Percentiles rank a stretch among this genome's conserved stretches.
These are phyloP conservation scores for Gryon sp. DNA, from an alignment of 1,140 invertebrate species.

Conservation along the genomic window DNA sequence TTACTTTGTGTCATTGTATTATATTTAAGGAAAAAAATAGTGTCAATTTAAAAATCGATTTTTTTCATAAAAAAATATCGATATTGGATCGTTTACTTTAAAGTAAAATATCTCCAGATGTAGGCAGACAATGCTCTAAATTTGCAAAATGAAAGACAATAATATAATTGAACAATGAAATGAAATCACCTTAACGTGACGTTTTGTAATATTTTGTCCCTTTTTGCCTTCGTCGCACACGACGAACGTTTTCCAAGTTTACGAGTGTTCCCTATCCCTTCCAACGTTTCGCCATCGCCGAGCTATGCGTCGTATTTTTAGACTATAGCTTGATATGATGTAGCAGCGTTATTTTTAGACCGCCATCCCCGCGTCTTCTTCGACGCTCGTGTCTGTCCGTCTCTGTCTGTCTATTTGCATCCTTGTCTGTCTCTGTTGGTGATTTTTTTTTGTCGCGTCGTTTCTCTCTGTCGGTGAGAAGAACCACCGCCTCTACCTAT, in stretches of 20 bases:
- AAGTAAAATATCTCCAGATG: too few relatives aligned
- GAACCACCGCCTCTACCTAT: slow-evolving; percentile 29
- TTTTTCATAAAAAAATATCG: too few relatives aligned
- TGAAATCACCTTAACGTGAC: too few relatives aligned
- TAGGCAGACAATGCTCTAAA: too few relatives aligned
- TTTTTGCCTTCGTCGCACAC: slow-evolving; percentile 50
- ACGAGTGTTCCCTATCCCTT: slow-evolving; percentile 66
- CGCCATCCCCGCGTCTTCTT: slow-evolving; percentile 22
- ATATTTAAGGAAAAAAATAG: too few relatives aligned
- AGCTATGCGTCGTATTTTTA: slow-evolving; percentile 73
- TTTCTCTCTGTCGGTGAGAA: slow-evolving; percentile 5
- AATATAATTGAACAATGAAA: too few relatives aligned
- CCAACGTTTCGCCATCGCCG: slow-evolving; percentile 64
- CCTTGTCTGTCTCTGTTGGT: slow-evolving; percentile 1
- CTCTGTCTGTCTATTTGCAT: not conserved
- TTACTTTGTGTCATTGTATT: too few relatives aligned
- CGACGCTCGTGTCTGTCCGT: slow-evolving; percentile 9
- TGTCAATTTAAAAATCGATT: too few relatives aligned
- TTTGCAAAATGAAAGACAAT: too few relatives aligned
- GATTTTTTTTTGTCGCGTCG: not conserved
- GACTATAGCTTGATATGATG: slow-evolving; percentile 78
- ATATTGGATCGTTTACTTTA: too few relatives aligned
- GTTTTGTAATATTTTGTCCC: slow-evolving; percentile 49
- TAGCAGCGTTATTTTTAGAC: slow-evolving; percentile 75
- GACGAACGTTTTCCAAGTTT: slow-evolving; percentile 53